Base-by-base conservation (phyloP, 2,113 vertebrate genomes). In the Tetraodon nigroviridis region DNA sequence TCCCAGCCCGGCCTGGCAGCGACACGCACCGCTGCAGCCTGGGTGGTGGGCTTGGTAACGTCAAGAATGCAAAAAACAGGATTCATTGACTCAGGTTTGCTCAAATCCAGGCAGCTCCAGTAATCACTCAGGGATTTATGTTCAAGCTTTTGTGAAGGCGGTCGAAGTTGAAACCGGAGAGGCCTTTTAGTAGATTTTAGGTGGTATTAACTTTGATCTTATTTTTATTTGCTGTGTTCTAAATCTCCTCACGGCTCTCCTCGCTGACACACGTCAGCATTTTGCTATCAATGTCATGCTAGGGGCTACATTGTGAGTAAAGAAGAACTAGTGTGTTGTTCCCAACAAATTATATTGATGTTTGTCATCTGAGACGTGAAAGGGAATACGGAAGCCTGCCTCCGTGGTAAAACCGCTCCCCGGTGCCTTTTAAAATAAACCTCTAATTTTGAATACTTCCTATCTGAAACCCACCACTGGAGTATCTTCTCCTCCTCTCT, bases 41-140 rank as follows among this genome's bases (percentile, higher is more conserved):
- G 32, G 29, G 45, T 11, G 46, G 49, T 12, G 59, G 53, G 19
- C 52, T 18, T 8, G 54, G 55, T 41, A 58, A 40, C 7, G 54
- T 56, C 68, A 50, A 64, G 44, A 46, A 20, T 2, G 37, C 20
- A 19, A 24, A 75, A 55, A 41, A 51, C 40, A 58, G 44, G 54
- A 72, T 29, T 55, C 55, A 47, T 20, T 7, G 37, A 22, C 29
- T 59, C 0, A 2, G 14, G 20, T 60, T 50, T 51, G 48, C 49
- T 59, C 13, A 53, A 54, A 50, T 60, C 47, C 42, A 54, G 21
- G 6, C 13, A 8, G 18, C 63, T 53, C 21, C 55, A 40, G 29
- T 60, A 61, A 68, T 44, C 29, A 21, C 32, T 50, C 17, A 15
- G 41, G 54, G 40, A 21, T 67, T 64, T 55, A 50, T 32, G 56